phyloP scores from a whole-genome alignment of 2,797 vertebrate species.

The Trachops cirrhosus region DNA sequence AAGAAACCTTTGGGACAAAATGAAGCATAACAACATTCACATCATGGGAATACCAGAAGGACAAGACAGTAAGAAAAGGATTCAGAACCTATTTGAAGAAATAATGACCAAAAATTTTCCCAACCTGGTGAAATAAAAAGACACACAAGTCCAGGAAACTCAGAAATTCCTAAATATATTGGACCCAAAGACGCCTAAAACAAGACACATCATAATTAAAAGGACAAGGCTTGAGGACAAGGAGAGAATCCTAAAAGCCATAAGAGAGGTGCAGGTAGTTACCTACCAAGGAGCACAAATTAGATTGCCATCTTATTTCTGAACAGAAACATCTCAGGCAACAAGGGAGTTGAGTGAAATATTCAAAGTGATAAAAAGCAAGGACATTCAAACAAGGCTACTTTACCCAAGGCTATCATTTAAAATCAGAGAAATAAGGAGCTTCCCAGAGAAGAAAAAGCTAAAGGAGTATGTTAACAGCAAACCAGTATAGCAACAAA shows the following conservation, averaged over 20 bases:
- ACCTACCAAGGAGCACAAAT: background rate
- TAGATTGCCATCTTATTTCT: background rate
- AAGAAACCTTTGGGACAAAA: no score
- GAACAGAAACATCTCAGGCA: background rate
- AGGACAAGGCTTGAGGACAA: background rate
- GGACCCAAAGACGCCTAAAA: background rate
- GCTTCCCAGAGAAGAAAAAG: no score
- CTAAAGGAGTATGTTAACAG: no score
- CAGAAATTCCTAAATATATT: background rate
- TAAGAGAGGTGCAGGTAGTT: background rate
- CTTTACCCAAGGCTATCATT: background rate
- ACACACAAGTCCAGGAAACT: background rate
- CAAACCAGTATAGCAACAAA: no score
- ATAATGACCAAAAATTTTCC: background rate
- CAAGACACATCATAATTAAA: background rate
- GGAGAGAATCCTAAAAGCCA: background rate
- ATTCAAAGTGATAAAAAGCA: background rate
- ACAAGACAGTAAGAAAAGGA: background rate
- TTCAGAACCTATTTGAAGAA: background rate
- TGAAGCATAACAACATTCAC: background rate
- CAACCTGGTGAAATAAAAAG: background rate
- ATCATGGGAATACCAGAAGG: background rate
- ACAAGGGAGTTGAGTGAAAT: background rate
- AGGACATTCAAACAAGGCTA: background rate
- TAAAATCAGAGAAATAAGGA: background rate